Percentiles rank a stretch among this genome's conserved stretches.
Evolutionary conservation across 35 echinoderm and acorn worm genomes (phyloP).

Genomic region (Anneissia japonica): DNA sequence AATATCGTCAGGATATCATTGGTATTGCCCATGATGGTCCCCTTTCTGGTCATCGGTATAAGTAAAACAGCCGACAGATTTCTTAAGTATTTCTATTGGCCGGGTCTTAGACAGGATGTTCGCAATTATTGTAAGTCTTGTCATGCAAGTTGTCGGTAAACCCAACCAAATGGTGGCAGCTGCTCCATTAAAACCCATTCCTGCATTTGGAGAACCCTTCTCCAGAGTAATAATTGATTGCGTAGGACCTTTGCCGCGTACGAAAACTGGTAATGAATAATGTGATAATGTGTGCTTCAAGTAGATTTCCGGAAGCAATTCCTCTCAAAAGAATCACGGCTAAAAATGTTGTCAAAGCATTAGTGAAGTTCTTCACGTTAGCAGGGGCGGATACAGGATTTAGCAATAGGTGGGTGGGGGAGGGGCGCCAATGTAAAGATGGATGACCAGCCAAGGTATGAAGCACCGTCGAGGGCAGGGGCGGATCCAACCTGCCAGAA

Average conservation of each 20-base stretch:
- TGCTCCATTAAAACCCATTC: constrained; percentile 9
- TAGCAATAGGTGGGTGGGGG: no score
- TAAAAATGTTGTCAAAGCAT: constrained; percentile 2
- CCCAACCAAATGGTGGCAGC: neutral
- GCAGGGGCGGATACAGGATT: no score
- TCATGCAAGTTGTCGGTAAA: constrained; percentile 17
- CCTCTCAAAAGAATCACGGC: constrained; percentile 5
- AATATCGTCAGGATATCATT: constrained; percentile 11
- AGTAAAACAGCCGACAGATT: constrained; percentile 2
- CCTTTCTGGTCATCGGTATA: constrained; percentile 20
- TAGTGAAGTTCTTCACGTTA: constrained; percentile 4
- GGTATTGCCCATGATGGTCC: constrained; percentile 14
- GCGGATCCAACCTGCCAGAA: no score
- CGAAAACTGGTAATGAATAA: constrained; percentile 4
- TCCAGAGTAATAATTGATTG: constrained; percentile 10
- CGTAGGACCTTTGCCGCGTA: neutral
- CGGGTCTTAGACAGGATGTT: neutral
- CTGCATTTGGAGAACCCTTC: constrained; percentile 16
- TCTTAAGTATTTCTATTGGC: constrained; percentile 20
- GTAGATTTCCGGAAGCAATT: neutral
- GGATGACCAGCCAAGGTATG: no score
- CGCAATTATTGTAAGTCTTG: constrained; percentile 3
- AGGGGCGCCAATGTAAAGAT: no score
- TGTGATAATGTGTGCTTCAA: neutral
- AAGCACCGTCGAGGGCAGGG: no score